phyloP scores from a whole-genome alignment of 1,140 invertebrate species.

The Drosophila lini region DNA sequence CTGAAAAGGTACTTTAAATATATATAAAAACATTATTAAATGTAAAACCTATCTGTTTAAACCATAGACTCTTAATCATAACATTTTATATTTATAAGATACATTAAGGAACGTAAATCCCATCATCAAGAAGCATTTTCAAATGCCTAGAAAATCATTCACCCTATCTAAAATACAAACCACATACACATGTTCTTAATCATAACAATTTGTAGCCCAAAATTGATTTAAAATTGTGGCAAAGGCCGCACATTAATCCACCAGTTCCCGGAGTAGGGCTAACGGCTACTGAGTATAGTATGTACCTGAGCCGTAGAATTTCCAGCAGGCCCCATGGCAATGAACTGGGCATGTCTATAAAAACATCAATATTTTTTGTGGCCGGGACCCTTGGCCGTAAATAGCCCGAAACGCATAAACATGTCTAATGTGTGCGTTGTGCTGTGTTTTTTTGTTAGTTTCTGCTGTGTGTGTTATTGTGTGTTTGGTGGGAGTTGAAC shows the following conservation, averaged over 20 bases:
- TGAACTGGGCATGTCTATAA: constrained; percentile 38
- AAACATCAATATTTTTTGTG: constrained; percentile 48
- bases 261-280: constrained; percentile 10
- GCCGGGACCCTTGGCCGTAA: constrained; percentile 57
- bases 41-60: background rate
- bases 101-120: background rate
- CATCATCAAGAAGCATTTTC: background rate
- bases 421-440: constrained; percentile 36
- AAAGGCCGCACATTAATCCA: constrained; percentile 18
- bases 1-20: background rate
- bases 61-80: background rate
- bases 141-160: background rate
- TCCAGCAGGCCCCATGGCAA: constrained; percentile 17
- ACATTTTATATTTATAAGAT: background rate
- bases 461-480: background rate
- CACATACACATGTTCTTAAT: constrained; percentile 2
- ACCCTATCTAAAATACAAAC: background rate
- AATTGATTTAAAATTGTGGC: constrained; percentile 18
- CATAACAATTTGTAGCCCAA: constrained; percentile 10
- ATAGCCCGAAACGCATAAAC: constrained; percentile 60
- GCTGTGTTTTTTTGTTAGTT: constrained; percentile 3
- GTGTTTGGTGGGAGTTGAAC: constrained; percentile 13
- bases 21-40: background rate
- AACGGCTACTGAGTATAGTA: background rate
- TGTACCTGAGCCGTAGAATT: constrained; percentile 32